phyloP scores from a whole-genome alignment of 2,888 invertebrate genomes.

The Parochlus steinenii region DNA sequence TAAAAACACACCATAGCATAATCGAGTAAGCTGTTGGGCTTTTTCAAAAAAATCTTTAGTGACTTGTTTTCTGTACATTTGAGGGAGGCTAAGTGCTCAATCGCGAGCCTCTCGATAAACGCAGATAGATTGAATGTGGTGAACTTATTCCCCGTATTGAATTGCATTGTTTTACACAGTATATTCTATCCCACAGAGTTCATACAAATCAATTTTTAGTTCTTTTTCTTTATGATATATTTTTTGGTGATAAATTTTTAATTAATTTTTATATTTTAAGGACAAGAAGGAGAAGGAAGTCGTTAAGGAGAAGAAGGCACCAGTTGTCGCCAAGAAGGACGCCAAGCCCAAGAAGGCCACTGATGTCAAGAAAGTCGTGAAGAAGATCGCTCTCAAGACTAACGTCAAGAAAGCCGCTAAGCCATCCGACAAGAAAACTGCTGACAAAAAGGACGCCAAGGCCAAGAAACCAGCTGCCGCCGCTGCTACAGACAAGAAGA shows the following conservation, averaged over 20 bases:
- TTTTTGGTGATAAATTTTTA: no score
- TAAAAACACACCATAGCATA: no score
- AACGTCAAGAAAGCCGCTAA: background rate
- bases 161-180: background rate
- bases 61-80: conserved; percentile 11
- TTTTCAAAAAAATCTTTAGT: no score
- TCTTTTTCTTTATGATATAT: no score
- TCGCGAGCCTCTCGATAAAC: conserved; percentile 7
- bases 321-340: background rate
- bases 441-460: no score
- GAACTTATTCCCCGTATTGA: conserved; percentile 10
- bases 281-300: conserved; percentile 20
- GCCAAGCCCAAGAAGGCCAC: conserved; percentile 1
- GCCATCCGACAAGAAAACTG: conserved; percentile 1
- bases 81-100: conserved; percentile 5
- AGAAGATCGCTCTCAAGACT: background rate
- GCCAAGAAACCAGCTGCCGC: conserved; percentile 7
- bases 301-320: conserved; percentile 15
- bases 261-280: no score
- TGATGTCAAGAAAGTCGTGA: background rate
- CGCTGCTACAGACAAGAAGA: conserved; percentile 4
- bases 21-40: no score
- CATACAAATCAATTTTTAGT: conserved; percentile 4
- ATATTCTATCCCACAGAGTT: conserved; percentile 8
- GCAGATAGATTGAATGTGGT: conserved; percentile 6